phyloP scores from a whole-genome alignment of 2,797 vertebrate species.

The Eulemur coronatus region DNA sequence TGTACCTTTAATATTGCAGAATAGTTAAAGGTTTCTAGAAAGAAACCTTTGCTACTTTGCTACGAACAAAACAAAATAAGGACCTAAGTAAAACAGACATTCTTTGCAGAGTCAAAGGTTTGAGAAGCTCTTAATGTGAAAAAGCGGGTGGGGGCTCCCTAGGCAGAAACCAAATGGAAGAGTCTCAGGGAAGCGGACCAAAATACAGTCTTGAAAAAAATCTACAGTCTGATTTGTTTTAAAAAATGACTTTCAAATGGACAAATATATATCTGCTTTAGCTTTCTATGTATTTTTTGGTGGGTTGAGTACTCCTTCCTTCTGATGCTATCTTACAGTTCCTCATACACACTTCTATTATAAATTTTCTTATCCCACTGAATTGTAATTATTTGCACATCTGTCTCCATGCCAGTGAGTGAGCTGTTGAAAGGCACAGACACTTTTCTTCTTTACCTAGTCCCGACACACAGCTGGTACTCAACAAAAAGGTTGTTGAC shows the following conservation, averaged over 20 bases:
- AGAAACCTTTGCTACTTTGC: background rate
- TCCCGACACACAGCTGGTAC: background rate
- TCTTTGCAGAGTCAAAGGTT: background rate
- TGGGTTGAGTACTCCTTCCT: background rate
- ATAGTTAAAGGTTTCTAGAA: background rate
- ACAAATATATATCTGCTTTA: background rate
- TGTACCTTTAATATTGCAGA: background rate
- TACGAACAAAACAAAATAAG: background rate
- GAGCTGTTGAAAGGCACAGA: background rate
- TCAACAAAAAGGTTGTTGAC: background rate
- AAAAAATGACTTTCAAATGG: background rate
- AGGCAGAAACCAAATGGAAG: background rate
- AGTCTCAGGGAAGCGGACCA: background rate
- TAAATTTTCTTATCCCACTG: background rate
- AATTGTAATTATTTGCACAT: background rate
- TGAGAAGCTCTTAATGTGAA: background rate
- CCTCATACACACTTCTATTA: background rate
- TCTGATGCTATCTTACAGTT: background rate
- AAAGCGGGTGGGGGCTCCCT: background rate
- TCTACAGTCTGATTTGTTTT: background rate
- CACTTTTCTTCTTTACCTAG: background rate
- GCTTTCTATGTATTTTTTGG: background rate
- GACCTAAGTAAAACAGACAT: background rate
- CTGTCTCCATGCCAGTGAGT: background rate
- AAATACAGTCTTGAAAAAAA: background rate